Percentiles rank a stretch among this genome's conserved stretches.
phyloP scores from a whole-genome alignment of 2,113 vertebrate species.

The Coreoperca whiteheadi region DNA sequence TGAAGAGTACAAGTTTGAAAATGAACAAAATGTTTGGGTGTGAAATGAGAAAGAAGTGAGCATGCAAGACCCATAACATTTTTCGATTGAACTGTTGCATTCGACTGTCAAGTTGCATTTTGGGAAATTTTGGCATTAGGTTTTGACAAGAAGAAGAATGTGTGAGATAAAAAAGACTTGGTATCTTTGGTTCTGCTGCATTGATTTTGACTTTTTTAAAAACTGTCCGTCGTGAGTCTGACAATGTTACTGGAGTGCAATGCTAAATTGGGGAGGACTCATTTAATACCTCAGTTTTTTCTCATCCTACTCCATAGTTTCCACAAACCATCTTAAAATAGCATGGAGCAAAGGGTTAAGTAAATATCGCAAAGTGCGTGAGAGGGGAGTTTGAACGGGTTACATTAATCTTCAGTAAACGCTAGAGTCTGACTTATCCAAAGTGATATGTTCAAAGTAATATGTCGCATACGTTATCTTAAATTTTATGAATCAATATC shows the following conservation, averaged over 20 bases:
- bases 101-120: not conserved
- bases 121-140: not conserved
- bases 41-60: not conserved
- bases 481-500: not conserved
- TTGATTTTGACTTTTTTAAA: not conserved
- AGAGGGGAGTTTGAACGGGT: not conserved
- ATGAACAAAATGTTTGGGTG: not conserved
- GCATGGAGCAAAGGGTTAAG: not conserved
- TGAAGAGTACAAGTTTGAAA: not conserved
- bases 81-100: too few relatives aligned
- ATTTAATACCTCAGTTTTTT: not conserved
- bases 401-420: not conserved
- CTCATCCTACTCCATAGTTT: not conserved
- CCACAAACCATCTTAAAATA: not conserved
- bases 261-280: not conserved
- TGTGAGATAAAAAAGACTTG: not conserved
- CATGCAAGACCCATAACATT: too few relatives aligned
- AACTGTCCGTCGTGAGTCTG: not conserved
- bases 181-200: not conserved
- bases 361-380: not conserved
- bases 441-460: not conserved
- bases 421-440: not conserved
- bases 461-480: not conserved
- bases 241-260: not conserved
- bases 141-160: not conserved